Evolutionary conservation across 2,888 invertebrate species (phyloP).

Genomic region (Monoplex corrugatus): DNA sequence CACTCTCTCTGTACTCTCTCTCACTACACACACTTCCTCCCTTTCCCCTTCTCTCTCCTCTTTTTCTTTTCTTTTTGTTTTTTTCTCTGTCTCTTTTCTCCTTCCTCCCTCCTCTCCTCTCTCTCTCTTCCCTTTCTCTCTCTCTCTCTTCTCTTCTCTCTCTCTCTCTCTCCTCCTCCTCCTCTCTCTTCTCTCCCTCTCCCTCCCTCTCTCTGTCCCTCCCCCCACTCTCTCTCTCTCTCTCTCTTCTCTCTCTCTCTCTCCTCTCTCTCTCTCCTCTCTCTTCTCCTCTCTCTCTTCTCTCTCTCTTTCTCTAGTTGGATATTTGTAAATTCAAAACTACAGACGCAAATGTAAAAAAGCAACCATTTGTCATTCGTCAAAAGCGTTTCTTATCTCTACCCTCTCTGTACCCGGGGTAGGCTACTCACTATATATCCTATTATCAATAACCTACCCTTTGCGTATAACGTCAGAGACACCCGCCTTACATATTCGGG

Average conservation of each 20-base stretch:
- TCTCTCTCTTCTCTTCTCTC: background rate
- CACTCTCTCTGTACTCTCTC: background rate
- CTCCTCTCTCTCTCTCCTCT: background rate
- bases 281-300: background rate
- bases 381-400: no score
- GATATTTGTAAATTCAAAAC: no score
- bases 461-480: no score
- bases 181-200: background rate
- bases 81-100: background rate
- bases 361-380: no score
- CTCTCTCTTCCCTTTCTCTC: background rate
- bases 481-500: no score
- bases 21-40: background rate
- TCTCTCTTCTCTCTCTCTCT: slow-evolving; percentile 12
- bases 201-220: background rate
- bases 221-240: slow-evolving; percentile 15
- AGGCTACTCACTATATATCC: no score
- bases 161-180: background rate
- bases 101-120: background rate
- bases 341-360: no score
- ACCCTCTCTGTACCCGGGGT: no score
- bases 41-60: background rate
- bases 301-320: slow-evolving; percentile 5
- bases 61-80: background rate
- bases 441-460: no score